Evolutionary conservation across 2,113 vertebrate species (phyloP), one percentile per base, ranked within the genome.

Genomic region (Platichthys flesus): DNA sequence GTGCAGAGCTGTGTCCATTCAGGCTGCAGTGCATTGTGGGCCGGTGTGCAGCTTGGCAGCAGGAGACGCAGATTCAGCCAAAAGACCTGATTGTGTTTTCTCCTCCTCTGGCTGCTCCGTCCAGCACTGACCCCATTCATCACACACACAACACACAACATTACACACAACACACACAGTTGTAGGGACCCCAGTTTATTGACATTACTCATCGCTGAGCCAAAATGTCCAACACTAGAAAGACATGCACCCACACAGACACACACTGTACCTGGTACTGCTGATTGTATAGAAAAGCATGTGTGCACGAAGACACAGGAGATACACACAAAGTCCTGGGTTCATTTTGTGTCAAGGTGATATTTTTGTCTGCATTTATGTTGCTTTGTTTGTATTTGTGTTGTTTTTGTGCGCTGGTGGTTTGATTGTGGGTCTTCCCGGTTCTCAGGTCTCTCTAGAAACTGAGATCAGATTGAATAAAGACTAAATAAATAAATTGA

Each of bases 1-100:
- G 68, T 63, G 57, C 26, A 71, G 68, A 64, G 52, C 67, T 64
- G 71, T 74, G 72, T 78, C 81, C 77, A 83, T 91, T 88, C 79
- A 80, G 74, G 59, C 86, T 67, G 84, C 84, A 79, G 61, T 85
- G 84, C 90, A 87, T 83, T 83, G 82, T 90, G 86, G 80, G 82
- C 70, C 67, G 54, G 70, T 61, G 77, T 74, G 71, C 74, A 63
- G 60, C 82, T 84, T 88, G 89, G 85, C 88, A 88, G 71, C 20
- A 69, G 74, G 23, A 70, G 60, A 71, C 9, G 23, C 60, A 61
- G 23, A 80, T 63, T 84, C 66, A 73, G 83, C 90, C 85, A 86
- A 85, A 85, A 78, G 78, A 47, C 84, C 76, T 72, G 83, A 89
- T 87, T 86, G 85, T 75, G 57, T 88, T 88, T 88, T 72, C 68